Conservation (phyloP, 1,140 invertebrate species). For the Lordiphosa stackelbergi region DNA sequence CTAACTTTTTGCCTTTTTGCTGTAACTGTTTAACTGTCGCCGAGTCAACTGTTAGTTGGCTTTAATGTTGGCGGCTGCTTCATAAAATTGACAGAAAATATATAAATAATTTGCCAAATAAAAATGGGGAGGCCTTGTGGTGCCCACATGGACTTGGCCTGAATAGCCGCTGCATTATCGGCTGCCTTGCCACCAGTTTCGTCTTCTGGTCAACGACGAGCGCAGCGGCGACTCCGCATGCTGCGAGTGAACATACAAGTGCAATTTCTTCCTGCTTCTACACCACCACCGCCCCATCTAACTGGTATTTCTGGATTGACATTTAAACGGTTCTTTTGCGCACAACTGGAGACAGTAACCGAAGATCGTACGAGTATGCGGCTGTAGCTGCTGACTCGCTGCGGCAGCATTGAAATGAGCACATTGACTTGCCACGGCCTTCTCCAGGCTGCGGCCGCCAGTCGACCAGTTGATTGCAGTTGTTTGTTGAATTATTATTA, state of each 20-base stretch:
- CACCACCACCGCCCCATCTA: slow-evolving; percentile 62
- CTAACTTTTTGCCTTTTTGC: slow-evolving; percentile 8
- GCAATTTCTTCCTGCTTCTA: slow-evolving; percentile 61
- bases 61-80: slow-evolving; percentile 1
- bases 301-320: slow-evolving; percentile 76
- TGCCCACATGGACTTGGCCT: slow-evolving; percentile 55
- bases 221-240: slow-evolving; percentile 26
- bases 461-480: slow-evolving; percentile 46
- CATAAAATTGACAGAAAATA: background rate
- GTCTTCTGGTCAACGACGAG: slow-evolving; percentile 50
- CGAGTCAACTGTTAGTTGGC: background rate
- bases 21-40: slow-evolving; percentile 6
- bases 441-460: slow-evolving; percentile 31
- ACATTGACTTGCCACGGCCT: slow-evolving; percentile 66
- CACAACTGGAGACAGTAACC: slow-evolving; percentile 65
- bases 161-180: slow-evolving; percentile 44
- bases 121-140: slow-evolving; percentile 5
- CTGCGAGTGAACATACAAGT: slow-evolving; percentile 66
- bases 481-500: slow-evolving; percentile 45
- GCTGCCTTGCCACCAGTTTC: slow-evolving; percentile 44
- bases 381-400: slow-evolving; percentile 1
- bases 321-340: slow-evolving; percentile 76
- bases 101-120: slow-evolving; percentile 8
- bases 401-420: slow-evolving; percentile 64
- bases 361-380: slow-evolving; percentile 33